Evolutionary conservation across 2,888 invertebrate genomes (phyloP), one percentile per base, ranked within the genome.

Genomic region (Chrysolina oricalcia): DNA sequence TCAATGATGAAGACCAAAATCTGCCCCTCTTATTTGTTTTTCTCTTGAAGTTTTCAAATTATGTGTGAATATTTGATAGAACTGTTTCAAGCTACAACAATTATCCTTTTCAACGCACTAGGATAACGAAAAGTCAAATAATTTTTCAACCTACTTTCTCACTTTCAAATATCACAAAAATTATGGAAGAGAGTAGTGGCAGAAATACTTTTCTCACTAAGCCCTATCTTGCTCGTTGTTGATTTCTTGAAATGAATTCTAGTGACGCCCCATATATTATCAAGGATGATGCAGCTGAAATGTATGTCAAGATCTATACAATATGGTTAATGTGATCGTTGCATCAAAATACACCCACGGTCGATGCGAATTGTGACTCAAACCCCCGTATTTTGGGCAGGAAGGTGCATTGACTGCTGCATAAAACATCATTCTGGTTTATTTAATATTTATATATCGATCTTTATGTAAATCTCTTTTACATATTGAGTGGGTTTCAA

Each of bases 351-450:
- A 19, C 59, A 27, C 59, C 59, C 11, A 23, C 27, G 9, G 13
- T 27, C n/a, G 23, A 27, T 59, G 23, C 27, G 27, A n/a, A n/a
- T 59, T 27, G 59, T 59, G 59, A 59, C 59, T 59, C 59, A 59
- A 35, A 35, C 59, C 59, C 59, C 59, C 59, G n/a, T 23, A 59
- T 59, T 59, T 59, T 27, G 35, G n/a, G 59, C 6, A 59, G 8
- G 23, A 27, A 59, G 59, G 59, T 59, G 59, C 59, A 59, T 59
- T 59, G 59, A 59, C 59, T 59, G 59, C 27, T 59, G 59, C 35
- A 59, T 59, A n/a, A 59, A 27, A 35, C 59, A 27, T 59, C 15
- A 27, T 59, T 50, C 50, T 50, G n/a, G 19, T 50, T 50, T 10
- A 59, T 35, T 59, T 11, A 13, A 21, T 5, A 53, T 53, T 53